These are phyloP conservation scores for Tenualosa thibaudeaui DNA, from an alignment of 2,797 vertebrate genomes.

Conservation along the genomic window DNA sequence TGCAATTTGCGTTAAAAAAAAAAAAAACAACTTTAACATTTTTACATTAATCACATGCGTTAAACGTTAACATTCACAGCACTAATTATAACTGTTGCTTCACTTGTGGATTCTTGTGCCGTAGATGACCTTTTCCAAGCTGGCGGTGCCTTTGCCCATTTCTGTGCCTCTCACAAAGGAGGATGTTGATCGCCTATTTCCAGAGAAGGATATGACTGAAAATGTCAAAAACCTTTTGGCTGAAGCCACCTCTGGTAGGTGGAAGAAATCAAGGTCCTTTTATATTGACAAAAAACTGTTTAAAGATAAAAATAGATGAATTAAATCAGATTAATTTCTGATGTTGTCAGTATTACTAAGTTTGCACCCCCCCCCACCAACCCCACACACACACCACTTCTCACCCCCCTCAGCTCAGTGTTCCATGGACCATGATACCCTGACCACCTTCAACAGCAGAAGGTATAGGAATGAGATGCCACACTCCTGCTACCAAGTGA, in stretches of 20 bases:
- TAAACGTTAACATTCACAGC: too few species aligned
- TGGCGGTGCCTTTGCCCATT: slow-evolving; percentile 44
- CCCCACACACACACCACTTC: slow-evolving; percentile 69
- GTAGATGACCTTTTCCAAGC: slow-evolving; percentile 46
- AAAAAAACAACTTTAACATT: too few species aligned
- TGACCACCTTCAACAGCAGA: slow-evolving; percentile 71
- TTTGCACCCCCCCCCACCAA: slow-evolving; percentile 60
- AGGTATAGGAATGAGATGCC: slow-evolving; percentile 70
- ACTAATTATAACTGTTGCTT: too few species aligned
- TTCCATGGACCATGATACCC: slow-evolving; percentile 43
- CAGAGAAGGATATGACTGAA: slow-evolving; percentile 29
- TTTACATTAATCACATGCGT: too few species aligned
- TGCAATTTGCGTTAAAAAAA: too few species aligned
- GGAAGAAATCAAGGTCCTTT: too few species aligned
- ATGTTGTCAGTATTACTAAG: background rate
- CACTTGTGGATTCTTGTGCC: slow-evolving; percentile 24
- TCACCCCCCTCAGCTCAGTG: slow-evolving; percentile 58
- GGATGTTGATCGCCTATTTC: background rate
- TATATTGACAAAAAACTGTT: too few species aligned
- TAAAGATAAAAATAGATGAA: too few species aligned
- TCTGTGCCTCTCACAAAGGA: slow-evolving; percentile 35
- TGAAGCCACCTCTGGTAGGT: slow-evolving; percentile 45
- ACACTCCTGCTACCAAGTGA: slow-evolving; percentile 75
- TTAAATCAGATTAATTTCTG: background rate
- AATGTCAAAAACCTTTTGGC: slow-evolving; percentile 23